Percentiles rank a stretch among this genome's conserved stretches.
Evolutionary conservation across 2,797 vertebrate species (phyloP).

Genomic region (Arnoldichthys spilopterus): DNA sequence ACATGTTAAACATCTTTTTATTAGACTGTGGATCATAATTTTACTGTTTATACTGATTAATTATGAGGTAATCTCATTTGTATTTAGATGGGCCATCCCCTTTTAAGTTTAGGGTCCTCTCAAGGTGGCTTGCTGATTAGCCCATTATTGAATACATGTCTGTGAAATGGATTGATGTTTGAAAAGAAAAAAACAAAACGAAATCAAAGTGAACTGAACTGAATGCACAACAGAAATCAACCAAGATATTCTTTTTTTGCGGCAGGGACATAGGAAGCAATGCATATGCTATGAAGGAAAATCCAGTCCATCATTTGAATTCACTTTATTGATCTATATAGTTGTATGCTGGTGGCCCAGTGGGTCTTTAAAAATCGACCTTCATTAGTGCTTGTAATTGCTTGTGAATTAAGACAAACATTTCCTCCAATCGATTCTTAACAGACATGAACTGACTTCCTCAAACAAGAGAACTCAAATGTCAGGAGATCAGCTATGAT

Average conservation of each 20-base stretch:
- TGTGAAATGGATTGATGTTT: not conserved
- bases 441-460: conserved; percentile 36
- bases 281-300: not conserved
- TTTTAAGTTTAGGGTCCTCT: not conserved
- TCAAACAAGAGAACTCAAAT: conserved; percentile 34
- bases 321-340: not conserved
- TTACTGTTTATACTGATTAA: too few species aligned
- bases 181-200: too few species aligned
- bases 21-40: too few species aligned
- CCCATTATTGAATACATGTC: not conserved
- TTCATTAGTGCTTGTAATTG: conserved; percentile 47
- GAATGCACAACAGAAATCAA: not conserved
- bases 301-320: not conserved
- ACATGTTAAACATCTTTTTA: too few species aligned
- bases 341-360: not conserved
- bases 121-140: not conserved
- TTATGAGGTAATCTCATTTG: too few species aligned
- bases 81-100: too few species aligned
- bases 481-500: conserved; percentile 47
- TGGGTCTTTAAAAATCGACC: conserved; percentile 22
- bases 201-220: too few species aligned
- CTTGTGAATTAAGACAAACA: conserved; percentile 46
- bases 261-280: not conserved
- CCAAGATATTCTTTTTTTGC: too few species aligned
- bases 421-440: conserved; percentile 31